Conservation (phyloP, 2,113 vertebrate species). For the Ahaetulla prasina region DNA sequence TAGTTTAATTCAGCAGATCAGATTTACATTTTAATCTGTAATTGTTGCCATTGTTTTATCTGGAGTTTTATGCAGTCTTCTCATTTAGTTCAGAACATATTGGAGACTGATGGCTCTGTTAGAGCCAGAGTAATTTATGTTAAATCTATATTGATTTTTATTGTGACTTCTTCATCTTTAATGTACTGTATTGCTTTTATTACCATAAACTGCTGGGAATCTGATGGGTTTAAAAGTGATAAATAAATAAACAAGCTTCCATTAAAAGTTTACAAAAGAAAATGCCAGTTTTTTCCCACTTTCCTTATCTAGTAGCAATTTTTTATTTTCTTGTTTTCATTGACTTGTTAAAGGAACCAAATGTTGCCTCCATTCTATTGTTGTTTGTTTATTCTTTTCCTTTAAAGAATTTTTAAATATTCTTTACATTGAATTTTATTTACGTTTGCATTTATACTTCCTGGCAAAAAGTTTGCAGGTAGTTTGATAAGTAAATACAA, state of each 20-base stretch:
- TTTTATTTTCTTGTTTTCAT: not conserved
- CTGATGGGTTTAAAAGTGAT: not conserved
- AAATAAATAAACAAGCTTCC: not conserved
- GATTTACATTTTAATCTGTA: not conserved
- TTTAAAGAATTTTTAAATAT: not conserved
- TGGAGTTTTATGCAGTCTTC: not conserved
- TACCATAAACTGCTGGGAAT: not conserved
- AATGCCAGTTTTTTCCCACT: not conserved
- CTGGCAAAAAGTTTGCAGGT: not conserved
- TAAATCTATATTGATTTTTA: not conserved
- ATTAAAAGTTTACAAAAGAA: not conserved
- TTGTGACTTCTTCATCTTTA: not conserved
- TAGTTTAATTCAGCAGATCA: not conserved
- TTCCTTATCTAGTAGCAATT: not conserved
- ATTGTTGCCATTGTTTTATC: not conserved
- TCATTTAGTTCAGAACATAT: not conserved
- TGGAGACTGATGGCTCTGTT: not conserved
- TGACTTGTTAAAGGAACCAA: not conserved
- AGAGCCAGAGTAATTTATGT: not conserved
- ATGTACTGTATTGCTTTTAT: not conserved
- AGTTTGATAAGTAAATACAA: not conserved
- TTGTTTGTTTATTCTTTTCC: not conserved
- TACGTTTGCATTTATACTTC: not conserved
- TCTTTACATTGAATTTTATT: not conserved
- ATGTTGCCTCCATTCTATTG: not conserved